phyloP scores from a whole-genome alignment of 2,113 vertebrate species.

The Corynorhinus townsendii region DNA sequence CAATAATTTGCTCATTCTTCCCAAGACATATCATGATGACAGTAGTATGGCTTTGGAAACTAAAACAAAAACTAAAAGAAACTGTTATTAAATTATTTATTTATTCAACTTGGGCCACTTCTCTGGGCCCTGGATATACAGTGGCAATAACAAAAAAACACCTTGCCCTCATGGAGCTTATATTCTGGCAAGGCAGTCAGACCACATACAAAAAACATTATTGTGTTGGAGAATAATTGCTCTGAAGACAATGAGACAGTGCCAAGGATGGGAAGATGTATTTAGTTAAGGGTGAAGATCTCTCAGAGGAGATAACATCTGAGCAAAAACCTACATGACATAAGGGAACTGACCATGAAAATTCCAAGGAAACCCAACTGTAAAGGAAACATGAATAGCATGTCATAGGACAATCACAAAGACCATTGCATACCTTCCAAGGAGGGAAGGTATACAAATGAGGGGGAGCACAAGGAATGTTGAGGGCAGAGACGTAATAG shows the following conservation, averaged over 20 bases:
- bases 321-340: not conserved
- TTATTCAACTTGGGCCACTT: not conserved
- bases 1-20: not conserved
- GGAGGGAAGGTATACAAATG: not conserved
- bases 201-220: not conserved
- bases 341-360: not conserved
- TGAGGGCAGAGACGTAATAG: not conserved
- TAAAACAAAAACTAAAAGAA: not conserved
- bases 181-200: not conserved
- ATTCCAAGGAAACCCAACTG: not conserved
- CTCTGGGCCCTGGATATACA: not conserved
- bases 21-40: not conserved
- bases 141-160: not conserved
- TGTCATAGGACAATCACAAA: not conserved
- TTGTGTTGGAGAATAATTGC: not conserved
- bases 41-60: not conserved
- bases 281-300: not conserved
- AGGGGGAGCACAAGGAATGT: not conserved
- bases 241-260: not conserved
- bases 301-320: not conserved
- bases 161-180: not conserved
- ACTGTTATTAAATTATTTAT: not conserved
- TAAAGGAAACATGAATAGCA: not conserved
- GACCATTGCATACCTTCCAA: not conserved
- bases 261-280: not conserved